Base-by-base conservation (phyloP, 2,797 vertebrate species). In the Galaxias olidus region DNA sequence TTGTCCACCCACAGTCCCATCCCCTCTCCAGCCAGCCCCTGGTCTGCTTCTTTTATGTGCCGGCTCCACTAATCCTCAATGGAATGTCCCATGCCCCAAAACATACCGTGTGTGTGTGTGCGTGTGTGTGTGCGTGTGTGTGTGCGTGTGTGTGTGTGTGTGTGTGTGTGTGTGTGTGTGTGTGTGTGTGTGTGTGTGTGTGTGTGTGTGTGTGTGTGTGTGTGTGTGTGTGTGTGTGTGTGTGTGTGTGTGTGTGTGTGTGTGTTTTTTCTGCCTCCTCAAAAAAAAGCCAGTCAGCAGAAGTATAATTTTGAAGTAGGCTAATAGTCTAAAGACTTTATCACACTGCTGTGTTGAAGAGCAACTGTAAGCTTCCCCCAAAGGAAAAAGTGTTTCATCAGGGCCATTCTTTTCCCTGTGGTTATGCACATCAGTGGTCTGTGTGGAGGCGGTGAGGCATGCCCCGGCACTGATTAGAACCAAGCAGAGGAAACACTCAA, bases 11-110 rank as follows among this genome's bases (percentile, higher is more conserved):
- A 78, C 77, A 47, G 74, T 72, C 66, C 74, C 68, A 49, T 54
- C 70, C 75, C 65, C 50, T 72, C 78, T 78, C 71, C 78, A 58
- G 63, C 74, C 80, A 71, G 59, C 63, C 77, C 76, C 76, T 68
- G 77, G 72, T 79, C 78, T 76, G 20, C 73, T 72, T 77, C 84
- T 81, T 86, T 87, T 80, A 82, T 88, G 79, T 66, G 10, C 72
- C 77, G 30, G 81, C 69, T 75, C 76, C 79, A 68, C 79, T 89
- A 90, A 91, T 90, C 88, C 86, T 79, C 86, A 84, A 55, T 77
- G 90, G 91, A 91, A 90, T 91, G 90, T 83, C 85, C 78, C 69
- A 30, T 72, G 64, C 67, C 78, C 84, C 53, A 64, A 84, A 81
- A 71, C 69, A 17, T 76, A 80, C 75, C 46, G 71, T 73, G 74